Evolutionary conservation across 1,140 invertebrate species (phyloP), one percentile per base, ranked within the genome.

Genomic region (Venturia canescens): DNA sequence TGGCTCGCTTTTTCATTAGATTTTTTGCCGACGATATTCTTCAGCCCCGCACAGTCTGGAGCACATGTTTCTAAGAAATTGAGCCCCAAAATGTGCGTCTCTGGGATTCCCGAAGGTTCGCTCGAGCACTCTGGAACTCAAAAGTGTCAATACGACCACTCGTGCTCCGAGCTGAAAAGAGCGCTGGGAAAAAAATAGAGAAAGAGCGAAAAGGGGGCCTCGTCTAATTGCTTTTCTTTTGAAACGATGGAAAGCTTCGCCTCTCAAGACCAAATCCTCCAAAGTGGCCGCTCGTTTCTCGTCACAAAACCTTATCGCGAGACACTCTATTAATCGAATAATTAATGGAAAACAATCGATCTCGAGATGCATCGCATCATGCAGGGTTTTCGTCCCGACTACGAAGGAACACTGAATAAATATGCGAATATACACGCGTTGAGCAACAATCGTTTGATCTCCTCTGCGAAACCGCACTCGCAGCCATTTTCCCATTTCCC

Each of bases 21-120:
- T 57, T 57, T 57, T 57, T 57, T 23, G 18, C n/a, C 3, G 2
- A 18, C 9, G 53, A n/a, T 5, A 18, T 23, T 57, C 7, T 23
- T 57, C 13, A 9, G 5, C 13, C 53, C 21, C 21, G 16, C 38
- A 44, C 11, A 57, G 21, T 57, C 21, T 9, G 53, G 1, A 18
- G 21, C 53, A 57, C 53, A 57, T 57, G 53, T n/a, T 57, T 57
- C 53, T 23, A 57, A 18, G 53, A 57, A 57, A 57, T 57, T 57
- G 53, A 18, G 53, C 18, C 9, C 9, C 13, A 5, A 57, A 57
- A 7, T 44, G 4, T 23, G 1, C 21, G n/a, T 57, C n/a, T 57
- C 13, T 57, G n/a, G 53, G 53, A 57, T 57, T 57, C 9, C 53
- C 18, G 13, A 57, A 18, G 53, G 53, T 9, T 57, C n/a, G n/a